Percentiles rank a stretch among this genome's conserved stretches.
These are phyloP conservation scores for Leuciscus waleckii DNA, from an alignment of 2,797 vertebrate species.

Conservation along the genomic window DNA sequence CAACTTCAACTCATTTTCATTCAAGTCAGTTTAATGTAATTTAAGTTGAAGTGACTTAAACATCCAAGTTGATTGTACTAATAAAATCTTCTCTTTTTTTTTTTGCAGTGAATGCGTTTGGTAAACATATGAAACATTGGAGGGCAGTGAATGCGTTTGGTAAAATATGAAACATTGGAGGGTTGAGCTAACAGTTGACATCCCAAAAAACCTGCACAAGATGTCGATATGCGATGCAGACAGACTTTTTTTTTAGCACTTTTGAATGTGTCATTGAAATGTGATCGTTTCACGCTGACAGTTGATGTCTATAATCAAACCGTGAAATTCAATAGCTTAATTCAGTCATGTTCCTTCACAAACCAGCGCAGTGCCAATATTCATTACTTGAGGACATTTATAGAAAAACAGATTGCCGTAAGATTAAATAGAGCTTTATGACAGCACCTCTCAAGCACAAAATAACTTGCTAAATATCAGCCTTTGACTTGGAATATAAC, in stretches of 20 bases:
- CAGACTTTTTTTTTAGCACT: not conserved
- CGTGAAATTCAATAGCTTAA: slow-evolving; percentile 31
- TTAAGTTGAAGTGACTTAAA: too few species aligned
- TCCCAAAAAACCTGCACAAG: not conserved
- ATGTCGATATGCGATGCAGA: not conserved
- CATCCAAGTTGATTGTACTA: too few species aligned
- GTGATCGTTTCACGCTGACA: not conserved
- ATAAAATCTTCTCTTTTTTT: too few species aligned
- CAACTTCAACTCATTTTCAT: too few species aligned
- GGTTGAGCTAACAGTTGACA: not conserved
- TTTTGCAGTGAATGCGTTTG: not conserved
- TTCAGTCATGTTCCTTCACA: slow-evolving; percentile 13
- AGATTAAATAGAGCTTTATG: slow-evolving; percentile 8
- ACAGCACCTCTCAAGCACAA: not conserved
- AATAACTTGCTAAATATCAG: slow-evolving; percentile 64
- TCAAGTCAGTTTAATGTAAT: too few species aligned
- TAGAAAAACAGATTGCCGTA: not conserved
- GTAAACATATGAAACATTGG: not conserved
- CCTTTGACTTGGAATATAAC: slow-evolving; percentile 72
- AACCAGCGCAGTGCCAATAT: slow-evolving; percentile 13
- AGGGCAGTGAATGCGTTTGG: not conserved
- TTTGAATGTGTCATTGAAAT: slow-evolving; percentile 24
- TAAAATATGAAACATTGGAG: not conserved
- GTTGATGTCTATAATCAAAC: slow-evolving; percentile 20
- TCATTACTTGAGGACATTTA: slow-evolving; percentile 1